Conservation (phyloP, 2,888 invertebrate species). For the Carpatolechia fugitivella region DNA sequence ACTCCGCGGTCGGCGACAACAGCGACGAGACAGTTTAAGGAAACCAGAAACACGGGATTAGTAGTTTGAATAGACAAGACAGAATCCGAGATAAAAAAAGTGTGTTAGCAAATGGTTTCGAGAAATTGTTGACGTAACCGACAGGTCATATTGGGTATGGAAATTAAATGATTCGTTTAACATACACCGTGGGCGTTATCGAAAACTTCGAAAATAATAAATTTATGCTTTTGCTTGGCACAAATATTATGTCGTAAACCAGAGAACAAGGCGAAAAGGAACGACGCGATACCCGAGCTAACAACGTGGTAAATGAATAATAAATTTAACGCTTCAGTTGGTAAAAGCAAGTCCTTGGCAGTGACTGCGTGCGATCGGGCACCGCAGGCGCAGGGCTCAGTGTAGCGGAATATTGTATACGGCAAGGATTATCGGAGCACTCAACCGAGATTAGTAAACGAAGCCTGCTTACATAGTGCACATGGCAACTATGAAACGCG, state of each 20-base stretch:
- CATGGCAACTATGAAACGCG: background rate
- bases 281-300: background rate
- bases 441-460: background rate
- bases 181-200: constrained; percentile 9
- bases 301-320: constrained; percentile 15
- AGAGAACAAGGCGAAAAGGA: background rate
- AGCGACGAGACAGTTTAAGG: background rate
- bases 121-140: background rate
- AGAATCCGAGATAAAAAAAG: too few species aligned
- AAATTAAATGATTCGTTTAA: constrained; percentile 1
- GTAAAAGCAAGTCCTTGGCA: constrained; percentile 1
- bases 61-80: too few species aligned
- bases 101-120: too few species aligned
- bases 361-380: constrained; percentile 10
- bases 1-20: background rate
- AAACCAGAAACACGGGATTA: too few species aligned
- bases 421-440: background rate
- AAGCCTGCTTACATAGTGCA: background rate
- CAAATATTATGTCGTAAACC: background rate
- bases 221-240: constrained; percentile 1
- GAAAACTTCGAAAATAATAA: constrained; percentile 10
- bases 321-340: constrained; percentile 16
- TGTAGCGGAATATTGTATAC: constrained; percentile 7
- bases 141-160: background rate
- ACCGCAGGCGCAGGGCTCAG: background rate